Evolutionary conservation across 1,140 invertebrate genomes (phyloP).

Genomic region (Drosophila jambulina): DNA sequence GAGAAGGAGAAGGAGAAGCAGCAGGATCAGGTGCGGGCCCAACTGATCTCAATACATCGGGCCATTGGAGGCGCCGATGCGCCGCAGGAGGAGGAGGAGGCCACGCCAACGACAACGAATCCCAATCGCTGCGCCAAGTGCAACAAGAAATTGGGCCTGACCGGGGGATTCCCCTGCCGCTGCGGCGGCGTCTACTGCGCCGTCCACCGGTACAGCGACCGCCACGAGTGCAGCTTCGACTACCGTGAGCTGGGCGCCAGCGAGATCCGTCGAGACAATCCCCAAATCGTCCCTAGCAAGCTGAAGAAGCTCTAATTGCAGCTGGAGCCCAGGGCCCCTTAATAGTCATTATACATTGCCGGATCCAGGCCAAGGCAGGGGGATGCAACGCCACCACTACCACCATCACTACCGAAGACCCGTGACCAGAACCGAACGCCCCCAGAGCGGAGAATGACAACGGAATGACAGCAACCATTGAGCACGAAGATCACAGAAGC

Average conservation of each 20-base stretch:
- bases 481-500: not conserved
- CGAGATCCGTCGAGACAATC: constrained; percentile 69
- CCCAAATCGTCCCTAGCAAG: constrained; percentile 51
- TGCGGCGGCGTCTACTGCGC: constrained; percentile 62
- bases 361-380: not conserved
- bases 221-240: constrained; percentile 71
- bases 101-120: not conserved
- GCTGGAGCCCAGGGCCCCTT: not conserved
- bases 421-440: not conserved
- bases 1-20: not conserved
- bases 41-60: not conserved
- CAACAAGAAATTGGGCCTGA: constrained; percentile 65
- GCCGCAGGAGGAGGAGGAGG: not conserved
- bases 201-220: constrained; percentile 68
- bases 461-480: not conserved
- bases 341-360: not conserved
- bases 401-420: not conserved
- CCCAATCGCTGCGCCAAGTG: constrained; percentile 62
- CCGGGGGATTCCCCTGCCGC: constrained; percentile 62
- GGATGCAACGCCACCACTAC: not conserved
- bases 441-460: not conserved
- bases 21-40: not conserved
- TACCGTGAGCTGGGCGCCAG: constrained; percentile 66
- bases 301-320: constrained; percentile 46
- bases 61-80: not conserved